Base-by-base conservation (phyloP, 2,113 vertebrate species). In the Antidorcas marsupialis region DNA sequence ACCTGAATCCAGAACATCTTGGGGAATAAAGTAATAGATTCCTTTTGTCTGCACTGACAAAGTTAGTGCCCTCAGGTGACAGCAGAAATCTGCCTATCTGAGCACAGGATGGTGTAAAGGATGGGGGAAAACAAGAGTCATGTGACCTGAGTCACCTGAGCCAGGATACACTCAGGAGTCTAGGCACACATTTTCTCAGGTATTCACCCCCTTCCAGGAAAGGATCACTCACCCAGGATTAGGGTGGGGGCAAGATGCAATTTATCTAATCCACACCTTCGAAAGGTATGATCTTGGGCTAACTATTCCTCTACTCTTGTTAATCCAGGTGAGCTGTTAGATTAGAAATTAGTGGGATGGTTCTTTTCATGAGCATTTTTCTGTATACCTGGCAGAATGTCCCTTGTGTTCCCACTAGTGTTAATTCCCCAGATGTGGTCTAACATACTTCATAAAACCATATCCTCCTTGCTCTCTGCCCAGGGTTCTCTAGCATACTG, bases 221-320 rank as follows among this genome's bases (percentile, higher is more conserved):
- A 83, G 86, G 25, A 30, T 71, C 33, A 7, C 10, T 53, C 5
- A 5, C 17, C 16, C 23, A 64, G 76, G 5, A 28, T 27, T 6
- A 62, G 13, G 36, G 15, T 33, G 2, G 15, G 15, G 57, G 3
- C 0, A 0, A 3, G 1, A 2, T 14, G 1, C 28, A 50, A 0
- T 43, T 0, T 30, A 33, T 28, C 3, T 30, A 8, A 52, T n/a
- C 1, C 28, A 25, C 13, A 33, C 13, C 3, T 36, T 52, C 57
- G 23, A 21, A 55, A 30, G 23, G 36, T 36, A 23, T 27, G 33
- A 15, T 27, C 10, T 52, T 25, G 8, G 10, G 23, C 50, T 71
- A 89, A 39, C 3, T 45, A 10, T 59, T 67, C 81, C 45, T 89
- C 23, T 39, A 23, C 5, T 64, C 28, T 8, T 55, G 21, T 16